phyloP scores from a whole-genome alignment of 2,888 invertebrate species.

The Lagria hirta region DNA sequence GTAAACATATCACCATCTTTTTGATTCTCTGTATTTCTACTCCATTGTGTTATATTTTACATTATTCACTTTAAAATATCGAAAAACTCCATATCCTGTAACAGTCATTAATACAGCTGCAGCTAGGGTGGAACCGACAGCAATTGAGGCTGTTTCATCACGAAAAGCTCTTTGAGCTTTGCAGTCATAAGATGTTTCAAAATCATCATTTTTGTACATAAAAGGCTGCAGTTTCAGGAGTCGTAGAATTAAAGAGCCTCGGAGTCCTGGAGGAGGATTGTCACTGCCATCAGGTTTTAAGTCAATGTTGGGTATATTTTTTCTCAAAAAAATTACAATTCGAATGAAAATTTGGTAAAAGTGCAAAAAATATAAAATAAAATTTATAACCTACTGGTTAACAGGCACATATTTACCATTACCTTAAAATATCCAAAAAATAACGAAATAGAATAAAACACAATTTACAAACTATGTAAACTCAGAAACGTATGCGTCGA shows the following conservation, averaged over 20 bases:
- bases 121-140: constrained; percentile 81
- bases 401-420: too few species aligned
- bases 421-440: too few species aligned
- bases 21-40: too few species aligned
- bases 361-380: too few species aligned
- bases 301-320: constrained; percentile 62
- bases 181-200: constrained; percentile 72
- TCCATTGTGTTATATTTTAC: constrained; percentile 92
- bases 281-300: constrained; percentile 56
- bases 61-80: constrained; percentile 86
- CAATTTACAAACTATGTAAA: too few species aligned
- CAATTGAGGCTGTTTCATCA: constrained; percentile 82
- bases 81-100: constrained; percentile 81
- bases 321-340: too few species aligned
- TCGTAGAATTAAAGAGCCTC: constrained; percentile 46
- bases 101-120: constrained; percentile 79
- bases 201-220: constrained; percentile 77
- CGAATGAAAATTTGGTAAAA: too few species aligned
- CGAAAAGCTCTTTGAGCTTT: constrained; percentile 60
- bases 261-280: constrained; percentile 45
- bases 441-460: too few species aligned
- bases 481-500: too few species aligned
- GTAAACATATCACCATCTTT: too few species aligned
- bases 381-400: too few species aligned
- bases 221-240: constrained; percentile 72